Evolutionary conservation across 2,113 vertebrate species (phyloP).

Genomic region (Lipophrys pholis): DNA sequence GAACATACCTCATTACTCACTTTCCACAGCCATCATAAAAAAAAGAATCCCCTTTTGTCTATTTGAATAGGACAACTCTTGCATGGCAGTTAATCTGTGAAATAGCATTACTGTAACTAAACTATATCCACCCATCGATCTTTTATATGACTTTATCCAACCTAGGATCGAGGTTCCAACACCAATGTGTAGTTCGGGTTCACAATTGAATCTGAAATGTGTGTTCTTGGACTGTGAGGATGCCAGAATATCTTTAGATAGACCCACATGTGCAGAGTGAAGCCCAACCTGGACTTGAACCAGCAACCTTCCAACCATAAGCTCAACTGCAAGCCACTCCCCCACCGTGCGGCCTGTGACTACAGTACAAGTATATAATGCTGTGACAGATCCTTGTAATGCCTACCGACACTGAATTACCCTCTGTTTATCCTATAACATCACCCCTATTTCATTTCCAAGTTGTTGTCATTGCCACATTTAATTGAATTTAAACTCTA

Average conservation of each 20-base stretch:
- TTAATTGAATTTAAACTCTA: conserved; percentile 56
- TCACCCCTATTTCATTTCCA: conserved; percentile 49
- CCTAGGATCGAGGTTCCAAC: too few species aligned
- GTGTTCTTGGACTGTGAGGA: too few species aligned
- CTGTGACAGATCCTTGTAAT: conserved; percentile 38
- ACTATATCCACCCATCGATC: background rate
- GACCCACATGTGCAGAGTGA: too few species aligned
- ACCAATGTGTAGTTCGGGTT: too few species aligned
- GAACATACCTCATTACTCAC: conserved; percentile 62
- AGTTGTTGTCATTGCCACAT: conserved; percentile 49
- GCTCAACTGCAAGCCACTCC: too few species aligned
- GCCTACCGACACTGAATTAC: conserved; percentile 57
- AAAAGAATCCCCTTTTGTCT: conserved; percentile 51
- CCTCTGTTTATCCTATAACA: conserved; percentile 67
- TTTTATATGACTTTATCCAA: too few species aligned
- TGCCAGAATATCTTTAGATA: too few species aligned
- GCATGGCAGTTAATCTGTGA: conserved; percentile 53
- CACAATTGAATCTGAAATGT: too few species aligned
- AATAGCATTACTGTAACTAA: conserved; percentile 55
- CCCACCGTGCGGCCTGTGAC: too few species aligned
- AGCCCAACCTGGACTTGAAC: too few species aligned
- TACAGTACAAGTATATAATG: conserved; percentile 53
- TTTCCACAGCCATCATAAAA: conserved; percentile 34
- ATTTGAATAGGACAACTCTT: conserved; percentile 48
- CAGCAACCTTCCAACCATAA: too few species aligned